Evolutionary conservation across 2,113 vertebrate genomes (phyloP).

Genomic region (Brachypodius melanocephalos): DNA sequence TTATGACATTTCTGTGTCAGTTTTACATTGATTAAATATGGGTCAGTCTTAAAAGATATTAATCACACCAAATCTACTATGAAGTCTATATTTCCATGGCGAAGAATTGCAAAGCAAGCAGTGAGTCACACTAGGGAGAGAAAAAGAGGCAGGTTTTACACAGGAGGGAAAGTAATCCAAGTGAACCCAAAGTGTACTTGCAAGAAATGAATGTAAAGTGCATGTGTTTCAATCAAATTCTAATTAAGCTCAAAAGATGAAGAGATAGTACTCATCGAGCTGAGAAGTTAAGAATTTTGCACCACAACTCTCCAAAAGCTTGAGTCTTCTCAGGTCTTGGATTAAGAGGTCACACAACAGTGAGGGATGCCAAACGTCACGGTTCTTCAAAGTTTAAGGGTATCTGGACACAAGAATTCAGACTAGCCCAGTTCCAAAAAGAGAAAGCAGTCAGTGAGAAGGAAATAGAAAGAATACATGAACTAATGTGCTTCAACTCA

Average conservation of each 20-base stretch:
- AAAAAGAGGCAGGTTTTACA: neutral
- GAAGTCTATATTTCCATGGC: neutral
- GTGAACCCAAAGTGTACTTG: neutral
- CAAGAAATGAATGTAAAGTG: accelerated
- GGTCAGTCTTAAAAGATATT: neutral
- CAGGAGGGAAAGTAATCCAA: neutral
- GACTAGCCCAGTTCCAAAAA: neutral
- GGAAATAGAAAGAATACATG: neutral
- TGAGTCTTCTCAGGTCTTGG: neutral
- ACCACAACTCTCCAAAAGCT: neutral
- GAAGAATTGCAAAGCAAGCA: neutral
- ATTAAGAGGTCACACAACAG: neutral
- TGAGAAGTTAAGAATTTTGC: neutral
- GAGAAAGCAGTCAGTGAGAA: neutral
- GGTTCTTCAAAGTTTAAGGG: neutral
- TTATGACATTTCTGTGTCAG: neutral
- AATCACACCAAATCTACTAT: neutral
- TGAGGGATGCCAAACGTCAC: neutral
- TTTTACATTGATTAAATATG: neutral
- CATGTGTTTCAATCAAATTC: neutral
- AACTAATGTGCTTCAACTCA: neutral
- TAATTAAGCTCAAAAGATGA: neutral
- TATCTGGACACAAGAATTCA: neutral
- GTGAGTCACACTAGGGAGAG: neutral
- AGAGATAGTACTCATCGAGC: neutral